A percentile compares a stretch with the other conserved stretches of the same genome.
phyloP scores from a whole-genome alignment of 37 sponge, comb jelly and placozoan species.

The Aphrocallistes beatrix region DNA sequence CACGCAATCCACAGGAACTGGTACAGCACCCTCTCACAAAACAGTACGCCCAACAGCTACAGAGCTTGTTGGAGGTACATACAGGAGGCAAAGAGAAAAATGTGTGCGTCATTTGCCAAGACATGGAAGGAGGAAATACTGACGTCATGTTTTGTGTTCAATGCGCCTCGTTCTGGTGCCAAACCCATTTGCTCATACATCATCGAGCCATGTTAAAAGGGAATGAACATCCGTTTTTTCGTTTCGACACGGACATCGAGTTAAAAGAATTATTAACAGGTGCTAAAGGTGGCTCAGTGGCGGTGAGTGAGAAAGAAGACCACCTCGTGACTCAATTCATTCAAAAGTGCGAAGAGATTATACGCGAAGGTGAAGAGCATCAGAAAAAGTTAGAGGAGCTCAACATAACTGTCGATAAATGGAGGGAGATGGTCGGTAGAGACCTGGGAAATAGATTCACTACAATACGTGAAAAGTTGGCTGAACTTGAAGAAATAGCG shows the following conservation, averaged over 20 bases:
- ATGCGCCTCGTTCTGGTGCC: conserved; percentile 1
- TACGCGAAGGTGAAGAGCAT: neutral
- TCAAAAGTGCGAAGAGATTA: neutral
- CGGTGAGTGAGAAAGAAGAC: neutral
- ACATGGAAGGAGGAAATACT: neutral
- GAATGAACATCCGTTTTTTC: neutral
- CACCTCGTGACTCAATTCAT: neutral
- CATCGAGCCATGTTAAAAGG: neutral
- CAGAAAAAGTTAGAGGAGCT: neutral
- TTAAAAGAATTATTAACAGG: neutral
- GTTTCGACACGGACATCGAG: neutral
- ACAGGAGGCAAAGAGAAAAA: neutral
- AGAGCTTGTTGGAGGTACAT: neutral
- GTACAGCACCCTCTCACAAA: neutral
- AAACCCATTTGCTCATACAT: neutral
- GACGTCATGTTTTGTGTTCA: neutral
- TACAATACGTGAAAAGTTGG: neutral
- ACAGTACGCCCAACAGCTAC: neutral
- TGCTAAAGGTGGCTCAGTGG: neutral
- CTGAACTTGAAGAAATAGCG: neutral
- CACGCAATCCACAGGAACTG: neutral
- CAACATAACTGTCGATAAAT: neutral
- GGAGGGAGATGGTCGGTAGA: neutral
- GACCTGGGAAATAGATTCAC: neutral
- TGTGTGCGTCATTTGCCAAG: neutral